These are phyloP conservation scores for Rhincodon typus DNA, from an alignment of 2,797 vertebrate species.

Conservation along the genomic window DNA sequence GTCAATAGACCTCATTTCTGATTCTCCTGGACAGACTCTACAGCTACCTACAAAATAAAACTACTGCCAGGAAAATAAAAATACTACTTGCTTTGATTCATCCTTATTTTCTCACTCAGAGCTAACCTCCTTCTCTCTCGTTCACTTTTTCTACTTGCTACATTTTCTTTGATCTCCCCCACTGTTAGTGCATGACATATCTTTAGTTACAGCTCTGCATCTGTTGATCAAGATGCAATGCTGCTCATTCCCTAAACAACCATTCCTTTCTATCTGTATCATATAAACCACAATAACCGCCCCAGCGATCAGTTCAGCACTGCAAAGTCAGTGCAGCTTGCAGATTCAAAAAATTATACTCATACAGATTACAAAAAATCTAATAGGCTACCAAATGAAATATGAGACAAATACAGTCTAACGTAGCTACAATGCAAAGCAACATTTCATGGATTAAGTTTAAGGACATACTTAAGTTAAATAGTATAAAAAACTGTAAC, in stretches of 20 bases:
- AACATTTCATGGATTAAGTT: not conserved
- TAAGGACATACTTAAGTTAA: not conserved
- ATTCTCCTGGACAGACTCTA: not conserved
- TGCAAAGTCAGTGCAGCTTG: not conserved
- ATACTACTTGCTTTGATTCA: not conserved
- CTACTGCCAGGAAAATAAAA: not conserved
- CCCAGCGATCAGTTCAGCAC: not conserved
- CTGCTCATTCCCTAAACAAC: not conserved
- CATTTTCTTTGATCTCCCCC: not conserved
- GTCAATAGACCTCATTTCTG: not conserved
- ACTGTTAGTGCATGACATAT: not conserved
- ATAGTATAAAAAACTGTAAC: not conserved
- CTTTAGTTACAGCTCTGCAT: not conserved
- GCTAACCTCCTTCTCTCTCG: too few species aligned
- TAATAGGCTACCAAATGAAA: not conserved
- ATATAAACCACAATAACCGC: not conserved
- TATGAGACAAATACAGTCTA: not conserved
- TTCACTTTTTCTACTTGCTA: not conserved
- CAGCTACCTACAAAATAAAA: not conserved
- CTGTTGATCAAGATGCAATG: not conserved
- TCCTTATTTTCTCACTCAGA: not conserved
- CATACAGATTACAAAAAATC: not conserved
- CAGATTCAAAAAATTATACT: not conserved
- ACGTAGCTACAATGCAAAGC: not conserved
- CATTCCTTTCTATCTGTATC: not conserved